Conservation (phyloP, 2,113 vertebrate genomes). For the Corapipo altera region DNA sequence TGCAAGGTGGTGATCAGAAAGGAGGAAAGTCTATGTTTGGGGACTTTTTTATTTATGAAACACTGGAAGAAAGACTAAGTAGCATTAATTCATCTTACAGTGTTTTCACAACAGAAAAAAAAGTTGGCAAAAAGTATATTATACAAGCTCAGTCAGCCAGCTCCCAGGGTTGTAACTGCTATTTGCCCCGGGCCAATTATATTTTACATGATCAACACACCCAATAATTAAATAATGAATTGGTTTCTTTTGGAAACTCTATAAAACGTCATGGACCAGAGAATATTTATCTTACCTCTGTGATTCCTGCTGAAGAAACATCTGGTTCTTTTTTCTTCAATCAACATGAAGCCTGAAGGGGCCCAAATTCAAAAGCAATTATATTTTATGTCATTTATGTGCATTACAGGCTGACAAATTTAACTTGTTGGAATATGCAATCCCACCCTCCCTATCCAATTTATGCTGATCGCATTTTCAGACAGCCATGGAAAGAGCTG, state of each 20-base stretch:
- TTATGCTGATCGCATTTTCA: constrained; percentile 74
- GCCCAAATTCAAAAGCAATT: constrained; percentile 75
- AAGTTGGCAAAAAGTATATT: constrained; percentile 61
- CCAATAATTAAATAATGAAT: constrained; percentile 77
- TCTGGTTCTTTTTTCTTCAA: constrained; percentile 80
- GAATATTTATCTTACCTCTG: constrained; percentile 73
- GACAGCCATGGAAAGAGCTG: constrained; percentile 68
- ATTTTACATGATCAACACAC: constrained; percentile 69
- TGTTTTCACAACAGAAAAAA: constrained; percentile 63
- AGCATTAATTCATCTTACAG: constrained; percentile 62
- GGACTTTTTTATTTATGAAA: constrained; percentile 64
- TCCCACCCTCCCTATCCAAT: constrained; percentile 70
- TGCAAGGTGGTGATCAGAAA: constrained; percentile 41
- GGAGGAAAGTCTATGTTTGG: background rate
- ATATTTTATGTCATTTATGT: constrained; percentile 78
- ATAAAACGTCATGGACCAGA: constrained; percentile 63
- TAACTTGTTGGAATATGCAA: constrained; percentile 76
- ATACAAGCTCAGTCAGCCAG: constrained; percentile 49
- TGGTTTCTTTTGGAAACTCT: constrained; percentile 72
- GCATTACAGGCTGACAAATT: constrained; percentile 74
- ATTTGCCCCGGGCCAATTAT: constrained; percentile 71
- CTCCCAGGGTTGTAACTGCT: constrained; percentile 52
- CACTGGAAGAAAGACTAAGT: constrained; percentile 56
- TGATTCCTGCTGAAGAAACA: constrained; percentile 72
- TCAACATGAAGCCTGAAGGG: constrained; percentile 74